Conservation (phyloP, 2,888 invertebrate genomes). For the Cantharis nigra region DNA sequence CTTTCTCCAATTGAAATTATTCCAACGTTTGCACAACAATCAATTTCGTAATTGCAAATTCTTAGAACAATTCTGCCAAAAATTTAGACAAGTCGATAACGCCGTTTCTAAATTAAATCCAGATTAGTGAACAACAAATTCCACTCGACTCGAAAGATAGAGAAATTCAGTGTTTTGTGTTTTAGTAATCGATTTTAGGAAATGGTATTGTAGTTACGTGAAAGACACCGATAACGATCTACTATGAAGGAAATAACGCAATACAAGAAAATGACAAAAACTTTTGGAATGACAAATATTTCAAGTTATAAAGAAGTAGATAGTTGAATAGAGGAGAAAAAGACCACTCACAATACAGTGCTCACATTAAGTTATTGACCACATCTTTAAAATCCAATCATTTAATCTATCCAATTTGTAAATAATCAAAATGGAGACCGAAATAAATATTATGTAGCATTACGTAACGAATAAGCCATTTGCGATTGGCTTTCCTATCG, state of each 20-base stretch:
- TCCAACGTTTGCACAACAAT: not conserved
- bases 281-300: not conserved
- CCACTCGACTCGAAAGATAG: not conserved
- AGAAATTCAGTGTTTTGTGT: not conserved
- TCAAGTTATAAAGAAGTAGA: not conserved
- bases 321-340: not conserved
- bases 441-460: not conserved
- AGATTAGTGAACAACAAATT: not conserved
- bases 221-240: not conserved
- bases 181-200: not conserved
- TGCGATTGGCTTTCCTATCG: conserved; percentile 7
- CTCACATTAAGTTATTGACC: not conserved
- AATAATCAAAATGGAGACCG: conserved; percentile 4
- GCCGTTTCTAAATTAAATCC: not conserved
- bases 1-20: not conserved
- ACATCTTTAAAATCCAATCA: not conserved
- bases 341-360: not conserved
- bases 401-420: not conserved
- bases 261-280: not conserved
- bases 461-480: not conserved
- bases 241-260: not conserved
- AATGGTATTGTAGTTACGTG: not conserved
- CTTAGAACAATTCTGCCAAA: not conserved
- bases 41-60: not conserved
- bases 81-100: not conserved